Percentiles rank a stretch among this genome's conserved stretches.
Conservation (phyloP, 2,797 vertebrate species). For the Gymnothorax javanicus region DNA sequence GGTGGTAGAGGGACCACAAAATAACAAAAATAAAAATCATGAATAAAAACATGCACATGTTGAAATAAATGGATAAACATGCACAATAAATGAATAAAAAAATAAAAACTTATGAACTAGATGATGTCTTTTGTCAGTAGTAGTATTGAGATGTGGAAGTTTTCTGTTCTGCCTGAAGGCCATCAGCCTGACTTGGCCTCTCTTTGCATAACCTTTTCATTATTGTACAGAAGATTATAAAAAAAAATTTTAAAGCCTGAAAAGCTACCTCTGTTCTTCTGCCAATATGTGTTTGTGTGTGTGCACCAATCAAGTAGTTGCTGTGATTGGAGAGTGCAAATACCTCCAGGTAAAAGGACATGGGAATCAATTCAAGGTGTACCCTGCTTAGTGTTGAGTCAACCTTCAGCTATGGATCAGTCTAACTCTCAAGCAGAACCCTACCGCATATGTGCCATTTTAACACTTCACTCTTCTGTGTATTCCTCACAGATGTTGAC, state of each 20-base stretch:
- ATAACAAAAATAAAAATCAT: no score
- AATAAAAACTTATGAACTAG: no score
- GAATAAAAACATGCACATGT: no score
- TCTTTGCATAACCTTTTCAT: background rate
- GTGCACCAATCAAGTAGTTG: background rate
- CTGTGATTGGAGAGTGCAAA: conserved; percentile 35
- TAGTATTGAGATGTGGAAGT: background rate
- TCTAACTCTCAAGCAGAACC: background rate
- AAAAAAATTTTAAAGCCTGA: no score
- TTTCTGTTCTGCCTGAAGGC: background rate
- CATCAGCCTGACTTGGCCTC: background rate
- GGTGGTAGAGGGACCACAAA: no score
- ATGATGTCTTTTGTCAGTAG: no score
- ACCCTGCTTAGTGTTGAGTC: conserved; percentile 63
- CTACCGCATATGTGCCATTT: background rate
- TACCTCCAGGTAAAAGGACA: conserved; percentile 70
- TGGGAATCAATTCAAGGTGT: conserved; percentile 59
- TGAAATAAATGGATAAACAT: no score
- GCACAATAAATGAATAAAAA: no score
- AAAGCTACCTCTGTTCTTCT: background rate
- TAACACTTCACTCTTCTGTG: background rate
- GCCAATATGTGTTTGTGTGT: background rate
- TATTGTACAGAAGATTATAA: background rate
- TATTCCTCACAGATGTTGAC: background rate
- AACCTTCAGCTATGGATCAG: background rate